Percentiles rank a stretch among this genome's conserved stretches.
Conservation (phyloP, 2,797 vertebrate species). For the Saxicola maurus region DNA sequence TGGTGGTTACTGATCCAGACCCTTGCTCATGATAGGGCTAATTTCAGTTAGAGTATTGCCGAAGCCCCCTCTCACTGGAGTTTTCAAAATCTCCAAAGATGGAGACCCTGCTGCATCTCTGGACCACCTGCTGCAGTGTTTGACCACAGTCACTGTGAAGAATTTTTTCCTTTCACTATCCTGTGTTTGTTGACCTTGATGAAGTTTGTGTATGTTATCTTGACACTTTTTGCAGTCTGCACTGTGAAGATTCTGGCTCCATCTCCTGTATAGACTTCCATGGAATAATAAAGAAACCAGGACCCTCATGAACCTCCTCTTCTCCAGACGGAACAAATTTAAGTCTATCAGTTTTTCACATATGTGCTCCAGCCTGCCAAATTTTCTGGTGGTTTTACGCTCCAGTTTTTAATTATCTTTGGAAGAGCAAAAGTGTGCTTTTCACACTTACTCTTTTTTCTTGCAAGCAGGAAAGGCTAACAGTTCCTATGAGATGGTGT, state of each 20-base stretch:
- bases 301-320: neutral
- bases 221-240: neutral
- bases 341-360: neutral
- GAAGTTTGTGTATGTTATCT: neutral
- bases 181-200: neutral
- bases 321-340: neutral
- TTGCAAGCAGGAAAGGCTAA: neutral
- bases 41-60: neutral
- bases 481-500: neutral
- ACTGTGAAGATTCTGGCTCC: neutral
- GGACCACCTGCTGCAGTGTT: neutral
- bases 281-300: neutral
- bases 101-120: neutral
- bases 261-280: neutral
- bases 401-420: neutral
- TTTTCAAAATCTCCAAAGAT: neutral
- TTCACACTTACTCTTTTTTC: neutral
- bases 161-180: neutral
- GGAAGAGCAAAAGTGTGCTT: neutral
- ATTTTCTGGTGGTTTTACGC: neutral
- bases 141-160: neutral
- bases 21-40: neutral
- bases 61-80: neutral
- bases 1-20: neutral
- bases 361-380: neutral